phyloP scores from a whole-genome alignment of 2,113 vertebrate genomes.

The Heptranchias perlo region DNA sequence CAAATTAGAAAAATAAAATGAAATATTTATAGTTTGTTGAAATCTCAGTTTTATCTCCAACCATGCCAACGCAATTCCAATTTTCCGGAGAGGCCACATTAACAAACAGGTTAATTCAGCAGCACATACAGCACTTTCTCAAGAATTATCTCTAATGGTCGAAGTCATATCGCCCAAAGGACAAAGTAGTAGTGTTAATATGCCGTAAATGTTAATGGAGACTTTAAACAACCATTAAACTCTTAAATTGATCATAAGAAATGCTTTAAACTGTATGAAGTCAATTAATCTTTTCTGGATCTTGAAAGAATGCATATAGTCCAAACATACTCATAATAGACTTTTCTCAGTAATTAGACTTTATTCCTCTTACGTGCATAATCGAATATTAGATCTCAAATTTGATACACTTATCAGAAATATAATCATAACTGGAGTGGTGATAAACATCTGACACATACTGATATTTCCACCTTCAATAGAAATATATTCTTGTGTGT shows the following conservation, averaged over 20 bases:
- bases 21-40: slow-evolving; percentile 49
- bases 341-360: slow-evolving; percentile 36
- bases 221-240: slow-evolving; percentile 47
- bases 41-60: not conserved
- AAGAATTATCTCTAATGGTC: slow-evolving; percentile 50
- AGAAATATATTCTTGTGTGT: not conserved
- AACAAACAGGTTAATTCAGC: slow-evolving; percentile 27
- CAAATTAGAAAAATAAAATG: slow-evolving; percentile 41
- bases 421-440: not conserved
- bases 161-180: slow-evolving; percentile 50
- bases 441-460: not conserved
- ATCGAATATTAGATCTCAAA: slow-evolving; percentile 23
- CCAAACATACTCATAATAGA: slow-evolving; percentile 10
- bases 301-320: slow-evolving; percentile 34
- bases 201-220: slow-evolving; percentile 53
- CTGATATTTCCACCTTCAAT: not conserved
- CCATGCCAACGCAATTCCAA: slow-evolving; percentile 48
- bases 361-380: slow-evolving; percentile 20
- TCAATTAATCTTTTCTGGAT: slow-evolving; percentile 50
- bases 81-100: slow-evolving; percentile 51
- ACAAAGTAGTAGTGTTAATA: slow-evolving; percentile 48
- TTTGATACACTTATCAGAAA: not conserved
- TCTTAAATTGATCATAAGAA: slow-evolving; percentile 54
- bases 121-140: slow-evolving; percentile 3
- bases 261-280: slow-evolving; percentile 51